Percentiles rank a stretch among this genome's conserved stretches.
These are phyloP conservation scores for Chaetoderma sp. DNA, from an alignment of 2,888 invertebrate species.

Conservation along the genomic window DNA sequence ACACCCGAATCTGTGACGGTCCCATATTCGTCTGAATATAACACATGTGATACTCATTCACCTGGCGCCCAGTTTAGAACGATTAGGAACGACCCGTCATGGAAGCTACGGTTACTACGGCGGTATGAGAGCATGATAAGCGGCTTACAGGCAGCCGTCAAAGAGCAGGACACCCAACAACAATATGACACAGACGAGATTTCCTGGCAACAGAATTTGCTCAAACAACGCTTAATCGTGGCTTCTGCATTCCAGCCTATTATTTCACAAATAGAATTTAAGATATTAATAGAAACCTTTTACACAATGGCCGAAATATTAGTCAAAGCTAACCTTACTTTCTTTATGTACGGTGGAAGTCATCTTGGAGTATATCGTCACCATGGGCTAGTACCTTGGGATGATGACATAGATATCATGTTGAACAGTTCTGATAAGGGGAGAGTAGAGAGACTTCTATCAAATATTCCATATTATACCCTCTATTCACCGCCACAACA, in stretches of 20 bases:
- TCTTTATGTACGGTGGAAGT: constrained; percentile 46
- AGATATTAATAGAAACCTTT: constrained; percentile 28
- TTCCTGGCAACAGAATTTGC: background rate
- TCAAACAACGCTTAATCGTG: constrained; percentile 6
- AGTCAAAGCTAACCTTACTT: constrained; percentile 25
- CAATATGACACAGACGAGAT: too few species aligned
- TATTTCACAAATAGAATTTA: constrained; percentile 19
- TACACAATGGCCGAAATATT: constrained; percentile 31
- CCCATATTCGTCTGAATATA: too few species aligned
- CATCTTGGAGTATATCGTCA: constrained; percentile 48
- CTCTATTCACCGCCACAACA: constrained; percentile 25
- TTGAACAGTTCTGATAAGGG: constrained; percentile 32
- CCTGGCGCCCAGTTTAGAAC: too few species aligned
- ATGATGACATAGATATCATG: constrained; percentile 51
- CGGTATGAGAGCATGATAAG: too few species aligned
- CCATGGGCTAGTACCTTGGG: constrained; percentile 50
- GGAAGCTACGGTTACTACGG: too few species aligned
- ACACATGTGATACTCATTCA: too few species aligned
- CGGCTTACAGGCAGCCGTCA: too few species aligned
- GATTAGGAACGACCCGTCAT: too few species aligned
- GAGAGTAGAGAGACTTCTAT: constrained; percentile 19
- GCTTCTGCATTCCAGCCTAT: constrained; percentile 22
- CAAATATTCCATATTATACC: constrained; percentile 28
- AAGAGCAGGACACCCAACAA: too few species aligned
- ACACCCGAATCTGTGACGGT: too few species aligned